A percentile compares a stretch with the other conserved stretches of the same genome.
Evolutionary conservation across 2,797 vertebrate species (phyloP).

Genomic region (Hippopotamyrus pictus): DNA sequence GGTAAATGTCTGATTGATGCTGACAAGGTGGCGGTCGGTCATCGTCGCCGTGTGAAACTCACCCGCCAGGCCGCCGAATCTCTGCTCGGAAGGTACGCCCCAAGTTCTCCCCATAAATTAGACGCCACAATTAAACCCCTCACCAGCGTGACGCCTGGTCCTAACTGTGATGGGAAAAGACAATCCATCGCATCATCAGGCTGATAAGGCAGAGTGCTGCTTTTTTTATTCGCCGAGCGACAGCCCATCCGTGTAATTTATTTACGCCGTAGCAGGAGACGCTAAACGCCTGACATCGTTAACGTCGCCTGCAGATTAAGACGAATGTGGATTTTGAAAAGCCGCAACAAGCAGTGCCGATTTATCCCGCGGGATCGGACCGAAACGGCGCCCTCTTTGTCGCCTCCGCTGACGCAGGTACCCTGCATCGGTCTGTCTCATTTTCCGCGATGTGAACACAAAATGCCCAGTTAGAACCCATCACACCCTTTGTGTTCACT

Average conservation of each 20-base stretch:
- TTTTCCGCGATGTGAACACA: not conserved
- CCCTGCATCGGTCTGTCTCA: not conserved
- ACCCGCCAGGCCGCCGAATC: not conserved
- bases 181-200: not conserved
- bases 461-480: not conserved
- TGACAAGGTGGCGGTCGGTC: slow-evolving; percentile 21
- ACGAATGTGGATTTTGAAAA: not conserved
- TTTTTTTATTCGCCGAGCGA: not conserved
- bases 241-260: not conserved
- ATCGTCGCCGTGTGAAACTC: not conserved
- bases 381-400: not conserved
- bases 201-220: not conserved
- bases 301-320: not conserved
- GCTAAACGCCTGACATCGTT: not conserved
- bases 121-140: not conserved
- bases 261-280: not conserved
- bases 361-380: not conserved
- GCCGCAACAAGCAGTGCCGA: not conserved
- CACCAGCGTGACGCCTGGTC: not conserved
- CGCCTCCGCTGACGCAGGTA: not conserved
- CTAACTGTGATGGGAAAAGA: not conserved
- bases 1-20: slow-evolving; percentile 41
- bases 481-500: not conserved
- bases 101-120: not conserved
- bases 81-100: not conserved